A percentile compares a stretch with the other conserved stretches of the same genome.
These are phyloP conservation scores for Oxystoma pomonae DNA, from an alignment of 2,888 invertebrate species.

Conservation along the genomic window DNA sequence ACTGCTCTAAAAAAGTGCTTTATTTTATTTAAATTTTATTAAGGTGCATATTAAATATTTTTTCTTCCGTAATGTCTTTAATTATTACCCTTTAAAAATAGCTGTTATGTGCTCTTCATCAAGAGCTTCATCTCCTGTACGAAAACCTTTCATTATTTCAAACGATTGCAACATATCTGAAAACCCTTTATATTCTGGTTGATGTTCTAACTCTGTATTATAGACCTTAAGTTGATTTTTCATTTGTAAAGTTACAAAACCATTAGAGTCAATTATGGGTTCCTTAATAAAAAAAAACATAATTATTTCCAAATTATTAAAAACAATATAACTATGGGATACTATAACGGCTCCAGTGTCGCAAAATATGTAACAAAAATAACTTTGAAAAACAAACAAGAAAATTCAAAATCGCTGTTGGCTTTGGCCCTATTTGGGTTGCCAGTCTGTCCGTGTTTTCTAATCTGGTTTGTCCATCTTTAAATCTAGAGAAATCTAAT, in stretches of 20 bases:
- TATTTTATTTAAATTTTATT: background rate
- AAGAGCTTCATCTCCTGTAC: constrained; percentile 45
- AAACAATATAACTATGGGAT: too few species aligned
- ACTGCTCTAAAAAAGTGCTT: constrained; percentile 25
- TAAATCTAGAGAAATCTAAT: too few species aligned
- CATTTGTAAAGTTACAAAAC: background rate
- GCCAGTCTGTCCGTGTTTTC: too few species aligned
- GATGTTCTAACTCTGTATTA: constrained; percentile 62
- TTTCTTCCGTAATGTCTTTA: too few species aligned
- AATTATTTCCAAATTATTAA: too few species aligned
- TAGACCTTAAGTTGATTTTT: constrained; percentile 44
- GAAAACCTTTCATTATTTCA: constrained; percentile 59
- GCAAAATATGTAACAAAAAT: too few species aligned
- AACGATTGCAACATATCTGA: constrained; percentile 63
- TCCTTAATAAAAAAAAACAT: background rate
- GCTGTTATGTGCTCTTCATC: constrained; percentile 48
- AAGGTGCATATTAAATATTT: background rate
- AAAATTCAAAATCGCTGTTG: too few species aligned
- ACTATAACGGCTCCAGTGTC: too few species aligned
- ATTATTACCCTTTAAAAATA: constrained; percentile 40
- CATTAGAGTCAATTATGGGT: background rate
- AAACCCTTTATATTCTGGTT: constrained; percentile 61
- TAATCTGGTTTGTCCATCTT: too few species aligned
- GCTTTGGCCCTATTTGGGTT: too few species aligned
- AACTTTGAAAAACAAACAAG: too few species aligned